A percentile compares a stretch with the other conserved stretches of the same genome.
phyloP scores from a whole-genome alignment of 2,113 vertebrate genomes.

The Gadus chalcogrammus region DNA sequence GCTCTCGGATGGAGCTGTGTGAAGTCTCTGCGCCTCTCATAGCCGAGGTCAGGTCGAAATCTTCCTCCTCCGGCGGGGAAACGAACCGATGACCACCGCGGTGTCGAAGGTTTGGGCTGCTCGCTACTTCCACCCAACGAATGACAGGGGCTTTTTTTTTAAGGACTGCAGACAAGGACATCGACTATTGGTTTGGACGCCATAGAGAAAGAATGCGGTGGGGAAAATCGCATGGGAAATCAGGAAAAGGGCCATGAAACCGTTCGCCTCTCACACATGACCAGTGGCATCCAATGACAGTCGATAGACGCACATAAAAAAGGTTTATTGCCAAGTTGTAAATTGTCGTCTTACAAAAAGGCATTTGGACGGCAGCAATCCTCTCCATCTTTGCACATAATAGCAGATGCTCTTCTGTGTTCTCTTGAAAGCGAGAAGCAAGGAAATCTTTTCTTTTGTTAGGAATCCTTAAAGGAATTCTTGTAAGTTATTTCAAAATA shows the following conservation, averaged over 20 bases:
- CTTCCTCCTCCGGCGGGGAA: slow-evolving; percentile 36
- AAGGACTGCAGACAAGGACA: slow-evolving; percentile 82
- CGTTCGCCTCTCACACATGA: slow-evolving; percentile 96
- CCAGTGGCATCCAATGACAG: slow-evolving; percentile 97
- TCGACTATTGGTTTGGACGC: slow-evolving; percentile 79
- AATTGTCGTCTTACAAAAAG: slow-evolving; percentile 99
- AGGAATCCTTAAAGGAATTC: background rate
- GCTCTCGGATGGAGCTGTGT: slow-evolving; percentile 23
- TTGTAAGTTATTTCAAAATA: too few species aligned
- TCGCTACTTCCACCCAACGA: slow-evolving; percentile 40
- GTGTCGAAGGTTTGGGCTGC: slow-evolving; percentile 22
- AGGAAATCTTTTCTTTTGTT: background rate
- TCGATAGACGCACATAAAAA: slow-evolving; percentile 95
- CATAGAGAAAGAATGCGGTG: slow-evolving; percentile 86
- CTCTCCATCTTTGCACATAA: slow-evolving; percentile 86
- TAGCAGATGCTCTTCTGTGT: slow-evolving; percentile 78
- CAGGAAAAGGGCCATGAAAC: slow-evolving; percentile 94
- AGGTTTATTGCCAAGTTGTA: slow-evolving; percentile 98
- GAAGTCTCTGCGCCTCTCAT: slow-evolving; percentile 15
- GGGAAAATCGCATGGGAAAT: slow-evolving; percentile 91
- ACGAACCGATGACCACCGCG: slow-evolving; percentile 19
- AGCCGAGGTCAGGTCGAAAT: slow-evolving; percentile 33
- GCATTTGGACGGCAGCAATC: slow-evolving; percentile 93
- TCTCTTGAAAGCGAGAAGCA: slow-evolving; percentile 12
- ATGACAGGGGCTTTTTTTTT: slow-evolving; percentile 31